These are phyloP conservation scores for Caranx melampygus DNA, from an alignment of 2,113 vertebrate species.

Conservation along the genomic window DNA sequence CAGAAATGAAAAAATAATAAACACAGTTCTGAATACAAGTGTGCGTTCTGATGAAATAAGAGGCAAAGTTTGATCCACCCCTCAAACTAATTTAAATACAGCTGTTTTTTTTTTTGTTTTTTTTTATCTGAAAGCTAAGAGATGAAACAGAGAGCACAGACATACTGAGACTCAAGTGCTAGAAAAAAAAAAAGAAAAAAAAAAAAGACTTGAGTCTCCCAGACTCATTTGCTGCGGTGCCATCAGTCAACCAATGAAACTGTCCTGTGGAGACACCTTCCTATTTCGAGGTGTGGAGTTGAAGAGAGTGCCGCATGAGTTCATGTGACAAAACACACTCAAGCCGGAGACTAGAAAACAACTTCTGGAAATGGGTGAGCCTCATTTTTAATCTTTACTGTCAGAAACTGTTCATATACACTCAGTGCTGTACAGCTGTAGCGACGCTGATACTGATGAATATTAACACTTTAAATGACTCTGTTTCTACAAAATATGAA, in stretches of 20 bases:
- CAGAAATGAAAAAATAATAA: not conserved
- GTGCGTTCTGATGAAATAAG: not conserved
- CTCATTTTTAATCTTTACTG: not conserved
- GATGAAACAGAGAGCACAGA: constrained; percentile 30
- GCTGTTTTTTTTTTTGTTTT: not conserved
- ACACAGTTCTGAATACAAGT: not conserved
- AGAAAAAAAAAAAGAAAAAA: constrained; percentile 40
- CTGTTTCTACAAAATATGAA: not conserved
- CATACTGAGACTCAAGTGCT: not conserved
- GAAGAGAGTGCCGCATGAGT: constrained; percentile 59
- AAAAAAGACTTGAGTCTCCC: constrained; percentile 40
- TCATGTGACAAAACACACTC: constrained; percentile 51
- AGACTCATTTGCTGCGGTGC: constrained; percentile 50
- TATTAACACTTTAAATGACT: not conserved
- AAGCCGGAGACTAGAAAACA: constrained; percentile 50
- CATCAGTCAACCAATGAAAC: constrained; percentile 72
- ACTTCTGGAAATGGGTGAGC: constrained; percentile 78
- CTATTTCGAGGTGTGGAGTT: constrained; percentile 70
- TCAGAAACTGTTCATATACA: not conserved
- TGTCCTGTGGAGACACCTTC: constrained; percentile 64
- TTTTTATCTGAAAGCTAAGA: constrained; percentile 6
- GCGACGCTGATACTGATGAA: not conserved
- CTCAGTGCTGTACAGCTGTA: not conserved
- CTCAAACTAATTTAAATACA: constrained; percentile 3
- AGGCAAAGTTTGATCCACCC: not conserved